Conservation (phyloP, 2,797 vertebrate genomes). For the Notolabrus celidotus region DNA sequence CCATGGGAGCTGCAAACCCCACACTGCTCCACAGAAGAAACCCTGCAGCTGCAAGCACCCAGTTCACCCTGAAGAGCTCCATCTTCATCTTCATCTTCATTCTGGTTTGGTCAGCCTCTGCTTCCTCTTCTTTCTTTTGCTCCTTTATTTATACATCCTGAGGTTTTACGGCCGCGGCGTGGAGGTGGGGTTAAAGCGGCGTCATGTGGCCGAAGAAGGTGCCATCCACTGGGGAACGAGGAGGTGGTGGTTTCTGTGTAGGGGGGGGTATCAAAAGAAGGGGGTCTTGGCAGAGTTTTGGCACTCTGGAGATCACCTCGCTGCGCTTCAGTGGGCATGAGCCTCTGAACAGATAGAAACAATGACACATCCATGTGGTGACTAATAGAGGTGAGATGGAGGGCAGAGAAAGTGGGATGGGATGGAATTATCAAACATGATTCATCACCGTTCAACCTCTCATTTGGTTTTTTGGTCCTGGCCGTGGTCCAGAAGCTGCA, state of each 20-base stretch:
- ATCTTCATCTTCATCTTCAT: constrained; percentile 69
- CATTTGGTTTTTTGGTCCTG: constrained; percentile 14
- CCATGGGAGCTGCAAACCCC: constrained; percentile 73
- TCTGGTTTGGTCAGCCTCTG: constrained; percentile 53
- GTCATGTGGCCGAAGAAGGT: constrained; percentile 65
- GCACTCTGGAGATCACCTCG: constrained; percentile 88
- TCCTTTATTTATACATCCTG: constrained; percentile 84
- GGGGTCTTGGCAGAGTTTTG: constrained; percentile 87
- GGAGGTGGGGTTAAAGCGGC: constrained; percentile 75
- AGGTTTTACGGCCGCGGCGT: constrained; percentile 69
- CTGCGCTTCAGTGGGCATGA: constrained; percentile 92
- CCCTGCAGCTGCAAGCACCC: constrained; percentile 63
- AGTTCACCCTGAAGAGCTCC: constrained; percentile 64
- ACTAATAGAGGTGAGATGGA: constrained; percentile 81
- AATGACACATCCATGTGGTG: constrained; percentile 87
- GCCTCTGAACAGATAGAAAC: constrained; percentile 90
- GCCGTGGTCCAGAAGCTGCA: constrained; percentile 18
- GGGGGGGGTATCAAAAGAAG: constrained; percentile 50
- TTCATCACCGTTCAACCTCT: constrained; percentile 54
- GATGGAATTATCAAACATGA: constrained; percentile 62
- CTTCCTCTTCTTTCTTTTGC: constrained; percentile 45
- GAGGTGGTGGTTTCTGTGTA: constrained; percentile 46
- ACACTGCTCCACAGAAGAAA: constrained; percentile 73
- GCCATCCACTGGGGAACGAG: constrained; percentile 75
- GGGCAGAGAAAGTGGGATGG: constrained; percentile 44